Evolutionary conservation across 1,140 invertebrate genomes (phyloP).

Genomic region (Aradophagus sp.): DNA sequence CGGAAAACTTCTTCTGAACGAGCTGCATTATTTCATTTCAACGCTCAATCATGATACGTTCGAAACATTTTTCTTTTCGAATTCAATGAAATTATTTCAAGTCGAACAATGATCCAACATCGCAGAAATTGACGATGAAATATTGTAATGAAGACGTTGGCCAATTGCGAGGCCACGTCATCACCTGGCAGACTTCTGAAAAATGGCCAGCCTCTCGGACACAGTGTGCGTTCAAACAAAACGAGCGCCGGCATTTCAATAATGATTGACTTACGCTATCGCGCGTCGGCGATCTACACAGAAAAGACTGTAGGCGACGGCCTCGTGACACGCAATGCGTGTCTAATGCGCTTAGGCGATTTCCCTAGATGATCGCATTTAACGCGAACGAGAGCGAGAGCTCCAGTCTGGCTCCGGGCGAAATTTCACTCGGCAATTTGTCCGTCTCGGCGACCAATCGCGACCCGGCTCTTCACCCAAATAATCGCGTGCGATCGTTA

Average conservation of each 20-base stretch:
- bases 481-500: too few species aligned
- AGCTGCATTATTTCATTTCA: too few species aligned
- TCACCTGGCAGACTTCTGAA: conserved; percentile 11
- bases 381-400: conserved; percentile 11
- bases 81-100: too few species aligned
- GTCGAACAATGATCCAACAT: too few species aligned
- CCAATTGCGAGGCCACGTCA: neutral
- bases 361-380: conserved; percentile 38
- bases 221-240: conserved; percentile 22
- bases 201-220: conserved; percentile 13
- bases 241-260: conserved; percentile 21
- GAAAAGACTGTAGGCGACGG: conserved; percentile 41
- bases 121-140: too few species aligned
- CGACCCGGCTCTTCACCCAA: too few species aligned
- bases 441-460: too few species aligned
- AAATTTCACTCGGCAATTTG: too few species aligned
- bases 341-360: conserved; percentile 45
- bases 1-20: too few species aligned
- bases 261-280: conserved; percentile 48
- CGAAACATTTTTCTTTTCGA: too few species aligned
- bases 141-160: conserved; percentile 3
- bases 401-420: conserved; percentile 6
- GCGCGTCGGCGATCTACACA: conserved; percentile 41
- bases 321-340: conserved; percentile 52
- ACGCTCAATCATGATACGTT: too few species aligned